phyloP scores from a whole-genome alignment of 2,888 invertebrate species.

The Sialis lutaria region DNA sequence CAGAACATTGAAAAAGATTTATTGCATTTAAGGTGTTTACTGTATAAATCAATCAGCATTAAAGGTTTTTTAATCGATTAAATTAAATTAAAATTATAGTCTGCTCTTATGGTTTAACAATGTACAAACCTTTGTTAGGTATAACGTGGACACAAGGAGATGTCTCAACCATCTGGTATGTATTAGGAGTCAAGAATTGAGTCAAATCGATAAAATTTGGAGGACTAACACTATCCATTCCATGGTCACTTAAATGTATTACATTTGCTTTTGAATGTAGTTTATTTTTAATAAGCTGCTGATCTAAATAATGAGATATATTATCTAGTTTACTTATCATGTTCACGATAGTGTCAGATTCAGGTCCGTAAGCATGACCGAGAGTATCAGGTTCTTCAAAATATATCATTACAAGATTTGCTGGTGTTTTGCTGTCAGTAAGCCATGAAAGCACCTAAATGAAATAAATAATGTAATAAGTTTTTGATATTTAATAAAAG shows the following conservation, averaged over 20 bases:
- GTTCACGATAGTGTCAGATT: slow-evolving; percentile 22
- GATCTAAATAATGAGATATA: slow-evolving; percentile 35
- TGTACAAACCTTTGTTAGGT: slow-evolving; percentile 31
- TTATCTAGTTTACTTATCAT: slow-evolving; percentile 30
- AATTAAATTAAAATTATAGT: no score
- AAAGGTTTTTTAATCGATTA: no score
- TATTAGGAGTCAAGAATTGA: slow-evolving; percentile 27
- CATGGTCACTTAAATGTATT: slow-evolving; percentile 56
- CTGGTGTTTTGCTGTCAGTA: slow-evolving; percentile 33
- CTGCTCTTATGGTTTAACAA: neutral
- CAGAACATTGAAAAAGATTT: no score
- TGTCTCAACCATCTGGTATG: slow-evolving; percentile 30
- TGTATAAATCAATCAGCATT: no score
- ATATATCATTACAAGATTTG: slow-evolving; percentile 50
- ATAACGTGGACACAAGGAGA: slow-evolving; percentile 41
- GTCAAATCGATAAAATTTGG: slow-evolving; percentile 36
- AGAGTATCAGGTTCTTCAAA: slow-evolving; percentile 50
- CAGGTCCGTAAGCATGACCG: slow-evolving; percentile 42
- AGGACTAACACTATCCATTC: slow-evolving; percentile 38
- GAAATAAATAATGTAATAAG: neutral
- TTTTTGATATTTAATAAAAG: neutral
- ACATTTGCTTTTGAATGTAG: slow-evolving; percentile 39
- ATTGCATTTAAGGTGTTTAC: no score
- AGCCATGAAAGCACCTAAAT: slow-evolving; percentile 37
- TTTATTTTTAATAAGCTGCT: slow-evolving; percentile 29